Evolutionary conservation across 2,113 vertebrate genomes (phyloP).

Genomic region (Sitta europaea): DNA sequence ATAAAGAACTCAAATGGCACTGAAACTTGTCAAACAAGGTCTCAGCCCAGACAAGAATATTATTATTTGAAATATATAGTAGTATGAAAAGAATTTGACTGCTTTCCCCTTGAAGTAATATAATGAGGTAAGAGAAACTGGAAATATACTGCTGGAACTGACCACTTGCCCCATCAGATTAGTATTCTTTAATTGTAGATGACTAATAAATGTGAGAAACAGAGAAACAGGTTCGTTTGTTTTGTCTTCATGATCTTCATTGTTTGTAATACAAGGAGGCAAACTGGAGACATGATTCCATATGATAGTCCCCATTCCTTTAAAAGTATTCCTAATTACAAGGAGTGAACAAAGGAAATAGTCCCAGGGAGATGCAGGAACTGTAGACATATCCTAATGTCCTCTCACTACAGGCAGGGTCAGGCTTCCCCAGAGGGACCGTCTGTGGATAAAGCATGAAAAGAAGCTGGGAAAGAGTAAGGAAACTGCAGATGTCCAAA

Average conservation of each 20-base stretch:
- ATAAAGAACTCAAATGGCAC: not conserved
- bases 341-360: not conserved
- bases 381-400: not conserved
- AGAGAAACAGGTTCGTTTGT: not conserved
- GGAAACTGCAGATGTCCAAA: constrained; percentile 1
- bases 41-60: not conserved
- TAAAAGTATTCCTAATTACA: not conserved
- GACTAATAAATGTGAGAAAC: not conserved
- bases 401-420: not conserved
- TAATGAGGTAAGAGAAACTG: not conserved
- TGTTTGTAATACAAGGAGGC: not conserved
- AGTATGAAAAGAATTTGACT: not conserved
- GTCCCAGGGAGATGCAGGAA: not conserved
- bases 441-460: not conserved
- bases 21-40: not conserved
- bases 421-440: not conserved
- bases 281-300: not conserved
- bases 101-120: not conserved
- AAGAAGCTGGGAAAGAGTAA: not conserved
- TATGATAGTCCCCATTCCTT: not conserved
- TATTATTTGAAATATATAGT: not conserved
- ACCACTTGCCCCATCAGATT: not conserved
- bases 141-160: not conserved
- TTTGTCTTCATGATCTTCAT: not conserved
- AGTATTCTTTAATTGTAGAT: not conserved